Evolutionary conservation across 2,888 invertebrate genomes (phyloP).

Genomic region (Erebia palarica): DNA sequence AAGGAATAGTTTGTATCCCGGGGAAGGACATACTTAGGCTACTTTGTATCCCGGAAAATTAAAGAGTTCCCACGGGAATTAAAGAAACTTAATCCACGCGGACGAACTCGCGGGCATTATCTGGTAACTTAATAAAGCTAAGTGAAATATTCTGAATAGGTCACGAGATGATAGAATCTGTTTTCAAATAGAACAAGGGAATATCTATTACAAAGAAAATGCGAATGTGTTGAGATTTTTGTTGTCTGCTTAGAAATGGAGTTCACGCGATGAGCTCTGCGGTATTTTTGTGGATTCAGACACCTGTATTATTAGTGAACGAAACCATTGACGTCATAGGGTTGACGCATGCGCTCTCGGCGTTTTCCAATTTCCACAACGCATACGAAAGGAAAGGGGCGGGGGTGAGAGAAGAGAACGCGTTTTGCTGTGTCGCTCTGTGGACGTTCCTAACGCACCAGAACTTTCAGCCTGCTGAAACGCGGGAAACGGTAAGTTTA

Average conservation of each 20-base stretch:
- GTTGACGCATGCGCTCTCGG: conserved; percentile 60
- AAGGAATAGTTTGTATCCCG: too few relatives aligned
- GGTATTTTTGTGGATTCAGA: conserved; percentile 55
- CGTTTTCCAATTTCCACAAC: conserved; percentile 47
- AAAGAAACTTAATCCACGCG: too few relatives aligned
- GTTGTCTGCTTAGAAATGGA: conserved; percentile 27
- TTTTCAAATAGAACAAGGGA: conserved; percentile 2
- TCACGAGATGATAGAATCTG: not conserved
- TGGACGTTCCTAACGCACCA: conserved; percentile 51
- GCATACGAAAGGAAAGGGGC: conserved; percentile 42
- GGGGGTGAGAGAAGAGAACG: conserved; percentile 49
- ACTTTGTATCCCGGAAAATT: too few relatives aligned
- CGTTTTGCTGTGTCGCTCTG: conserved; percentile 60
- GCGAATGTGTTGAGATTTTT: conserved; percentile 18
- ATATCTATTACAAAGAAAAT: conserved; percentile 2
- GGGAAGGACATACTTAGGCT: too few relatives aligned
- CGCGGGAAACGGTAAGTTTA: conserved; percentile 72
- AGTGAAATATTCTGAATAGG: not conserved
- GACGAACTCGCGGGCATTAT: too few relatives aligned
- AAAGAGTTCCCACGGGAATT: too few relatives aligned
- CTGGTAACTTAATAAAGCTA: too few relatives aligned
- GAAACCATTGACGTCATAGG: conserved; percentile 79
- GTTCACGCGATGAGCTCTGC: conserved; percentile 40
- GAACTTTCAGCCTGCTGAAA: conserved; percentile 44
- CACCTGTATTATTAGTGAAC: conserved; percentile 78